Evolutionary conservation across 2,797 vertebrate genomes (phyloP).

Genomic region (Pangasius larnaudii): DNA sequence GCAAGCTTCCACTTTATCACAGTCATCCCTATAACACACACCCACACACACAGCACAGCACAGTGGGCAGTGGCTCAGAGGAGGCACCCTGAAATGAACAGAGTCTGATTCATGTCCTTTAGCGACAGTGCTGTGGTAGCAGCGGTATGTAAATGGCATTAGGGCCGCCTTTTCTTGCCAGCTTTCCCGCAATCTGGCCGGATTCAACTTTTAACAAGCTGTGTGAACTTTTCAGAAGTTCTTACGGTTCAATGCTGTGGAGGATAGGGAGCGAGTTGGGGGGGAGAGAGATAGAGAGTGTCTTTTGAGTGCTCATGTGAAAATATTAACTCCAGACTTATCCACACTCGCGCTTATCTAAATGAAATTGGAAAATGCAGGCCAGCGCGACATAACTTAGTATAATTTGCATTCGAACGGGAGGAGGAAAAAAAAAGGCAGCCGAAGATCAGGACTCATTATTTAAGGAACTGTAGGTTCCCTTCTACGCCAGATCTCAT

Average conservation of each 20-base stretch:
- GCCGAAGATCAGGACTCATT: conserved; percentile 73
- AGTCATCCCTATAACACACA: conserved; percentile 29
- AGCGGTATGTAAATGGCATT: conserved; percentile 55
- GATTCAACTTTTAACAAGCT: conserved; percentile 74
- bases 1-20: conserved; percentile 36
- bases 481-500: conserved; percentile 81
- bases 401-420: conserved; percentile 76
- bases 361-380: conserved; percentile 79
- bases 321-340: conserved; percentile 78
- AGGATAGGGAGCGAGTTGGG: conserved; percentile 49
- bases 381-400: conserved; percentile 77
- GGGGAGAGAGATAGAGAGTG: conserved; percentile 56
- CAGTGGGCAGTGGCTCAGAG: conserved; percentile 1
- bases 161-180: conserved; percentile 48
- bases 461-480: conserved; percentile 81
- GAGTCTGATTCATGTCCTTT: conserved; percentile 33
- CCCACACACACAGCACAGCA: not conserved
- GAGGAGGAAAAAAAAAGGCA: conserved; percentile 31
- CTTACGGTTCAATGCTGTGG: conserved; percentile 68
- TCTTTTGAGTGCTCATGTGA: conserved; percentile 77
- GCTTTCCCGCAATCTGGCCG: conserved; percentile 56
- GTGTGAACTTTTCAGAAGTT: conserved; percentile 76
- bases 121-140: conserved; percentile 24
- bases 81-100: conserved; percentile 34
- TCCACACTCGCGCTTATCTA: conserved; percentile 79